Conservation (phyloP, 1,140 invertebrate species). For the Psilanteris sp. region DNA sequence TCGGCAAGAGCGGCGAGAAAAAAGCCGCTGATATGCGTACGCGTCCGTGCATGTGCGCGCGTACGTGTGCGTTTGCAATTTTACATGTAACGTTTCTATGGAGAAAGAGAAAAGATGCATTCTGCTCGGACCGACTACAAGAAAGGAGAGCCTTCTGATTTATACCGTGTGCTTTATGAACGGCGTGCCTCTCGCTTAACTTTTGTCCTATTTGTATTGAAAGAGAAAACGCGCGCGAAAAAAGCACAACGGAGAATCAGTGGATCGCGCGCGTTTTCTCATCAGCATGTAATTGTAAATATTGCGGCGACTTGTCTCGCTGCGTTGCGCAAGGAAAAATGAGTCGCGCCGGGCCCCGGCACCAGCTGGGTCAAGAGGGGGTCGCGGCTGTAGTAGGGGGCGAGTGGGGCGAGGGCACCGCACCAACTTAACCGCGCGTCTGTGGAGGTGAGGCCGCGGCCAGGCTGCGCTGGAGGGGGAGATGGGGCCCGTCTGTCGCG, state of each 20-base stretch:
- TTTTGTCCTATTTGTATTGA: constrained; percentile 68
- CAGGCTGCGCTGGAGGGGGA: constrained; percentile 11
- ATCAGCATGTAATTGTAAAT: constrained; percentile 36
- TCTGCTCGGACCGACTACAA: constrained; percentile 51
- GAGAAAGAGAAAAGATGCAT: constrained; percentile 55
- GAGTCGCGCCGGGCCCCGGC: constrained; percentile 24
- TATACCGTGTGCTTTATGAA: constrained; percentile 72
- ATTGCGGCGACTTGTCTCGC: constrained; percentile 23
- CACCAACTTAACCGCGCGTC: constrained; percentile 4
- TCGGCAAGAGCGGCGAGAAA: constrained; percentile 22
- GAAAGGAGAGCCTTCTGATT: constrained; percentile 69
- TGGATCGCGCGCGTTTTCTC: constrained; percentile 34
- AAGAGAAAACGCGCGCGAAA: constrained; percentile 49
- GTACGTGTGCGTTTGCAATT: constrained; percentile 29
- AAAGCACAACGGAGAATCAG: constrained; percentile 25
- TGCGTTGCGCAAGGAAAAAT: constrained; percentile 43
- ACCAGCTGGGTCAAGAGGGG: constrained; percentile 7
- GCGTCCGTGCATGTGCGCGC: constrained; percentile 18
- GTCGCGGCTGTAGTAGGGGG: too few species aligned
- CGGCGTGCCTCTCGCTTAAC: constrained; percentile 66
- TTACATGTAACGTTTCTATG: constrained; percentile 50
- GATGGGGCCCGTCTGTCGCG: constrained; percentile 58
- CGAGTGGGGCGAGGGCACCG: constrained; percentile 2
- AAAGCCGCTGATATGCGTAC: constrained; percentile 18
- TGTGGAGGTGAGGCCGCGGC: constrained; percentile 36